A percentile compares a stretch with the other conserved stretches of the same genome.
These are phyloP conservation scores for Sitobion miscanthi DNA, from an alignment of 1,140 invertebrate genomes.

Conservation along the genomic window DNA sequence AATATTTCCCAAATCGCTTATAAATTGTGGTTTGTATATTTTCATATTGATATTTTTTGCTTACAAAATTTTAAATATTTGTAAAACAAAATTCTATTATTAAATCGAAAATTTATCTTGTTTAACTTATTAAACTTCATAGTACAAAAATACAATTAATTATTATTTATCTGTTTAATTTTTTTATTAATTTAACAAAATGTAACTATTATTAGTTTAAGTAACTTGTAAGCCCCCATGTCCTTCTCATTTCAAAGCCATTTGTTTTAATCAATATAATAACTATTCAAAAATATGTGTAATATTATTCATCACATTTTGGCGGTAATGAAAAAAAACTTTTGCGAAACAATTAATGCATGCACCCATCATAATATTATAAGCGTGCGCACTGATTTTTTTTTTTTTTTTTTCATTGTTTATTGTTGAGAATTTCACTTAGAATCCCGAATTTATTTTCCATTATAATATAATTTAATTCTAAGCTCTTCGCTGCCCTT, in stretches of 20 bases:
- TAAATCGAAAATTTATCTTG: neutral
- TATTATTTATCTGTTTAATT: neutral
- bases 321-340: neutral
- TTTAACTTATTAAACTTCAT: neutral
- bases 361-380: neutral
- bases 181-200: neutral
- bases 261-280: neutral
- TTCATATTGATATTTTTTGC: neutral
- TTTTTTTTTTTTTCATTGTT: no score
- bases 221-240: no score
- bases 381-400: neutral
- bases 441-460: neutral
- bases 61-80: neutral
- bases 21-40: no score
- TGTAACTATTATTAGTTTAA: neutral
- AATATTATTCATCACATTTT: neutral
- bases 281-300: neutral
- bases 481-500: neutral
- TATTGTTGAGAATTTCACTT: neutral
- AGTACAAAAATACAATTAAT: neutral
- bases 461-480: neutral
- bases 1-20: no score
- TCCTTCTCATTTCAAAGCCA: neutral
- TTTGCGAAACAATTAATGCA: neutral
- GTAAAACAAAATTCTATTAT: neutral